These are phyloP conservation scores for Lathronympha strigana DNA, from an alignment of 2,888 invertebrate species.

Conservation along the genomic window DNA sequence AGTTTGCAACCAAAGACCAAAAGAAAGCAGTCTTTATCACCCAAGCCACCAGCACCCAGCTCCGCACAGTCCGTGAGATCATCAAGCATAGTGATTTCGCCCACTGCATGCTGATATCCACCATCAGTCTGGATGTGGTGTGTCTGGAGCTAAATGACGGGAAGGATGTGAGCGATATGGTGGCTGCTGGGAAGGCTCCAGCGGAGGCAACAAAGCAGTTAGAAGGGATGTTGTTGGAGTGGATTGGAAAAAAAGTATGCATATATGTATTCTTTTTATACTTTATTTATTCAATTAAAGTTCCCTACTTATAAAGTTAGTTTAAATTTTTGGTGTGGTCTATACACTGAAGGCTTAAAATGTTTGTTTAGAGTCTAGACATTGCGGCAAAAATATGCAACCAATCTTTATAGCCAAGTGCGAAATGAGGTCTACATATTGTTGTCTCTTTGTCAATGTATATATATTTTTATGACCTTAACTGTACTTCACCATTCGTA, in stretches of 20 bases:
- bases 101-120: conserved; percentile 85
- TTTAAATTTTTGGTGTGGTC: too few species aligned
- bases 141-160: conserved; percentile 73
- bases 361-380: too few species aligned
- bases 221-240: conserved; percentile 68
- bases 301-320: too few species aligned
- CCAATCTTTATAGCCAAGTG: too few species aligned
- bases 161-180: conserved; percentile 66
- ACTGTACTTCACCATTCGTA: too few species aligned
- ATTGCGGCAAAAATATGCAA: too few species aligned
- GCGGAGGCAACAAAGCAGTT: conserved; percentile 64
- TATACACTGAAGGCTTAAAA: too few species aligned
- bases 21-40: conserved; percentile 84
- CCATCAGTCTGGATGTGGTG: conserved; percentile 82
- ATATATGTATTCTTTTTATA: background rate
- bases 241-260: conserved; percentile 85
- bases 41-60: conserved; percentile 80
- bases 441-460: too few species aligned
- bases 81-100: conserved; percentile 85
- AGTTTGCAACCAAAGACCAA: conserved; percentile 67
- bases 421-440: too few species aligned
- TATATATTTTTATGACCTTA: too few species aligned
- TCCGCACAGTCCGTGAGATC: conserved; percentile 84
- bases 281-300: background rate
- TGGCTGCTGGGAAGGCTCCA: conserved; percentile 63